Percentiles rank a stretch among this genome's conserved stretches.
phyloP scores from a whole-genome alignment of 2,797 vertebrate genomes.

The Sarcophilus harrisii region DNA sequence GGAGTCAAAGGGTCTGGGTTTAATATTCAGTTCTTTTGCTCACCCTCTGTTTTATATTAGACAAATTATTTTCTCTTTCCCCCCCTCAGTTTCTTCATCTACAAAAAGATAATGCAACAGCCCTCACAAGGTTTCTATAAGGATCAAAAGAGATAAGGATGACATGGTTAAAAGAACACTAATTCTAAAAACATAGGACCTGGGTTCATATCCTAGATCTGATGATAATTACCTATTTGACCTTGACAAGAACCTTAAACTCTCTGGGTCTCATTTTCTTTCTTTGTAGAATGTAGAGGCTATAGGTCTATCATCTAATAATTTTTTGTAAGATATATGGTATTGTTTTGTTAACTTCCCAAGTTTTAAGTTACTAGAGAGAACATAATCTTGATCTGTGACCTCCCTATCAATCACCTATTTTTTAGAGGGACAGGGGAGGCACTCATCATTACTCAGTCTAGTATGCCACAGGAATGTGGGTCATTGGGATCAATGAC shows the following conservation, averaged over 20 bases:
- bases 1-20: neutral
- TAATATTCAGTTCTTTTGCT: neutral
- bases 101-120: neutral
- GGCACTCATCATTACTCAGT: neutral
- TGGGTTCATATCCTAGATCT: neutral
- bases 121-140: neutral
- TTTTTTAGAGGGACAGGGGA: neutral
- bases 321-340: too few species aligned
- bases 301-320: too few species aligned
- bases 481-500: neutral
- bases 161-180: too few species aligned
- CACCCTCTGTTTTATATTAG: neutral
- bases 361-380: too few species aligned
- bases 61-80: constrained; percentile 17
- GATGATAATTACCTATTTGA: neutral
- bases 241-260: too few species aligned
- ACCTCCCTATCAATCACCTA: neutral
- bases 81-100: constrained; percentile 26
- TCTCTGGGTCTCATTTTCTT: too few species aligned
- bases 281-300: too few species aligned
- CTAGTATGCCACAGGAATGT: neutral
- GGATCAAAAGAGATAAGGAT: neutral
- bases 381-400: too few species aligned
- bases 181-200: neutral
- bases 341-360: too few species aligned